These are phyloP conservation scores for Medauroidea extradentata DNA, from an alignment of 1,140 invertebrate species.

Conservation along the genomic window DNA sequence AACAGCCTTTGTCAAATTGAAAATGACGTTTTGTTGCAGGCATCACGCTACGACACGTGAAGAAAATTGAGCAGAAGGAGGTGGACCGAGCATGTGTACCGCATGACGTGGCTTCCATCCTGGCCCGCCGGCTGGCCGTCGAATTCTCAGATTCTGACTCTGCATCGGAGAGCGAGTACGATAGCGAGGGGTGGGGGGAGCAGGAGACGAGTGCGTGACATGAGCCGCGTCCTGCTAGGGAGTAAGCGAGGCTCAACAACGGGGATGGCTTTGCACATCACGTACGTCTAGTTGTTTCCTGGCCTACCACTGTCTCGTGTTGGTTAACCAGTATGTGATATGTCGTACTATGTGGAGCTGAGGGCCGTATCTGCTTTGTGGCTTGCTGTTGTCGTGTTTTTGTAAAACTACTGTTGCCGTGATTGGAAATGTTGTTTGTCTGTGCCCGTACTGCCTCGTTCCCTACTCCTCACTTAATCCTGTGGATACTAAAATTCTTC, in stretches of 20 bases:
- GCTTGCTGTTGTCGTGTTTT: too few species aligned
- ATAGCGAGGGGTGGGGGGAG: constrained; percentile 67
- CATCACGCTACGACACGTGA: constrained; percentile 88
- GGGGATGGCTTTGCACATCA: background rate
- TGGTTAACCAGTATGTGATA: too few species aligned
- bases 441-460: too few species aligned
- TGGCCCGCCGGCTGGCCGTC: constrained; percentile 88
- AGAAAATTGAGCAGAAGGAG: constrained; percentile 80
- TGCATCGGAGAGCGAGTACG: constrained; percentile 68
- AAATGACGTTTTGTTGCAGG: constrained; percentile 49
- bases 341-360: too few species aligned
- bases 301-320: background rate
- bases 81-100: constrained; percentile 67
- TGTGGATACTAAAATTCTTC: too few species aligned
- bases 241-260: background rate
- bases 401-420: too few species aligned
- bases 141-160: constrained; percentile 91
- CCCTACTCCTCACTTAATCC: too few species aligned
- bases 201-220: constrained; percentile 48
- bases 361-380: too few species aligned
- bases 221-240: background rate
- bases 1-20: too few species aligned
- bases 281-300: too few species aligned
- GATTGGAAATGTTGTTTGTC: too few species aligned
- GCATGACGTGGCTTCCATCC: constrained; percentile 92